These are phyloP conservation scores for Myotis planiceps DNA, from an alignment of 2,797 vertebrate species.

Conservation along the genomic window DNA sequence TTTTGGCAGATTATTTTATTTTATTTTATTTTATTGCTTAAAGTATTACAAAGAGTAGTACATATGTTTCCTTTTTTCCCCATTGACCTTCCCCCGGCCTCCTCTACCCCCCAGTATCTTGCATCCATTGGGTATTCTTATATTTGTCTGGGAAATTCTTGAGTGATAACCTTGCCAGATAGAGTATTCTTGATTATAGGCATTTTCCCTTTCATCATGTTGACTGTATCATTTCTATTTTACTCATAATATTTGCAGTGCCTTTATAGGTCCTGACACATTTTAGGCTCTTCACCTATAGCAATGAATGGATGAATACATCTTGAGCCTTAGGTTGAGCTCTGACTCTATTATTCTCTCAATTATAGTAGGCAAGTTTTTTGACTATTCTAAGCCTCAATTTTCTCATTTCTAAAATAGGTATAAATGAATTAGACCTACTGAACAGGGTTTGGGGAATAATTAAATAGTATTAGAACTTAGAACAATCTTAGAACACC, in stretches of 20 bases:
- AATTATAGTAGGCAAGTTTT: background rate
- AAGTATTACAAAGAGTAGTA: no score
- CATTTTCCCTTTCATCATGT: background rate
- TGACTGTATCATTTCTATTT: background rate
- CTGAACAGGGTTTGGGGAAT: background rate
- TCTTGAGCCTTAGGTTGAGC: background rate
- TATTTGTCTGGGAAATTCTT: background rate
- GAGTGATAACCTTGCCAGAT: background rate
- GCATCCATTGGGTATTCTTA: no score
- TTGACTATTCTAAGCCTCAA: background rate
- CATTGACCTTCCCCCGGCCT: no score
- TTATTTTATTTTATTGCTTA: no score
- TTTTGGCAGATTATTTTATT: no score
- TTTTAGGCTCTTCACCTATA: background rate
- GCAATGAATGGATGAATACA: background rate
- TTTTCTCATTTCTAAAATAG: constrained; percentile 33
- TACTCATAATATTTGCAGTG: background rate
- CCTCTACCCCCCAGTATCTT: no score
- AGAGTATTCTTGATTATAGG: background rate
- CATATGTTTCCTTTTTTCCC: no score
- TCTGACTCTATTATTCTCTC: background rate
- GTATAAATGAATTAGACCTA: constrained; percentile 20
- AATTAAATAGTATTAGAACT: background rate
- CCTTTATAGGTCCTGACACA: background rate
- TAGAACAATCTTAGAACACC: background rate